Conservation (phyloP, 2,797 vertebrate species). For the Microctenopoma lineatum region DNA sequence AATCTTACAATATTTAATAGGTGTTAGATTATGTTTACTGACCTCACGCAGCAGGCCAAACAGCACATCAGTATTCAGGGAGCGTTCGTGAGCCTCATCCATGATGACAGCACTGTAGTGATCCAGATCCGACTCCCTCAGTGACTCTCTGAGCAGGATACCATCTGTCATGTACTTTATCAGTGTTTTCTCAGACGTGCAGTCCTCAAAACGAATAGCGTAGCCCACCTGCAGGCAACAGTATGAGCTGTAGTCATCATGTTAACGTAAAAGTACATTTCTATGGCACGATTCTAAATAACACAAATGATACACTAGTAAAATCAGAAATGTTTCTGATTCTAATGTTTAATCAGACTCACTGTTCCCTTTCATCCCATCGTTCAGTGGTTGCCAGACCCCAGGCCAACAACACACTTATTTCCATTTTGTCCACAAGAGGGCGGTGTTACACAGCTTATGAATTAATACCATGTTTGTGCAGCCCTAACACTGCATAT, state of each 20-base stretch:
- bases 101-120: slow-evolving; percentile 99
- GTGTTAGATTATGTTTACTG: slow-evolving; percentile 14
- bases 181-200: slow-evolving; percentile 94
- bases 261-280: neutral
- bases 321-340: neutral
- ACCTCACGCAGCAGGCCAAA: slow-evolving; percentile 97
- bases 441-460: slow-evolving; percentile 55
- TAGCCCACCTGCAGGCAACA: slow-evolving; percentile 89
- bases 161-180: slow-evolving; percentile 99
- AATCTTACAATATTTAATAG: neutral
- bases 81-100: slow-evolving; percentile 98
- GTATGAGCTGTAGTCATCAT: neutral
- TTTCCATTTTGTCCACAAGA: slow-evolving; percentile 63
- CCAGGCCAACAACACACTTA: neutral
- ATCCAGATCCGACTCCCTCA: slow-evolving; percentile 96
- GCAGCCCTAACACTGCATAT: neutral
- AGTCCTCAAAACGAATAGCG: slow-evolving; percentile 98
- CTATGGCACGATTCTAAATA: neutral
- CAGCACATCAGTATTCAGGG: slow-evolving; percentile 95
- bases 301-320: neutral
- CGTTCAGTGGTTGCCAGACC: neutral
- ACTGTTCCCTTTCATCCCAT: neutral
- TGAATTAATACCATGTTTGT: neutral
- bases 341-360: neutral
- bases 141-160: slow-evolving; percentile 95